Conservation (phyloP, 2,113 vertebrate species). For the Cavia aperea region DNA sequence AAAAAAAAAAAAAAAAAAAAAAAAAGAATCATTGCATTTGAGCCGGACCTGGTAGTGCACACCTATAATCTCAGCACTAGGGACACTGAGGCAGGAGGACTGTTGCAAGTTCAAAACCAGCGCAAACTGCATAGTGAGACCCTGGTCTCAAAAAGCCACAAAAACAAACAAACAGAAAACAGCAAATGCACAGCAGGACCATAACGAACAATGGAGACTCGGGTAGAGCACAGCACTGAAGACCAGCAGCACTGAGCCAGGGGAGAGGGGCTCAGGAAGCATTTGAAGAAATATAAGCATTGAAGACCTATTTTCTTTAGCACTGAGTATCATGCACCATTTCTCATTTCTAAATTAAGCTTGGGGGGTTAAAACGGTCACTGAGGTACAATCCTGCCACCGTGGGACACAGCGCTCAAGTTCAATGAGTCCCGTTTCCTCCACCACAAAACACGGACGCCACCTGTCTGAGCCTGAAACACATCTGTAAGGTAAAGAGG, state of each 20-base stretch:
- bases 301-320: background rate
- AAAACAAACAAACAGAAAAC: too few species aligned
- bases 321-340: background rate
- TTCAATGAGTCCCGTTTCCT: background rate
- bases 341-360: slow-evolving; percentile 9
- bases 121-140: too few species aligned
- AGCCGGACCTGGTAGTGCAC: too few species aligned
- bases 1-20: too few species aligned
- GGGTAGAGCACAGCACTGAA: fast-evolving
- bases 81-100: too few species aligned
- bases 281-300: background rate
- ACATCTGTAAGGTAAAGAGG: background rate
- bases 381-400: background rate
- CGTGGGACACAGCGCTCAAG: background rate
- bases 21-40: too few species aligned
- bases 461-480: background rate
- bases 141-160: too few species aligned
- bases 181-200: background rate
- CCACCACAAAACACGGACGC: background rate
- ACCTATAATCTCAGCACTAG: too few species aligned
- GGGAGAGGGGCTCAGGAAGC: background rate
- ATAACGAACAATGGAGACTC: background rate
- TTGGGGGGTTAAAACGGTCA: background rate
- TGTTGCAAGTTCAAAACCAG: too few species aligned
- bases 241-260: background rate